Conservation (phyloP, 1,140 invertebrate genomes). For the Polyergus mexicanus region DNA sequence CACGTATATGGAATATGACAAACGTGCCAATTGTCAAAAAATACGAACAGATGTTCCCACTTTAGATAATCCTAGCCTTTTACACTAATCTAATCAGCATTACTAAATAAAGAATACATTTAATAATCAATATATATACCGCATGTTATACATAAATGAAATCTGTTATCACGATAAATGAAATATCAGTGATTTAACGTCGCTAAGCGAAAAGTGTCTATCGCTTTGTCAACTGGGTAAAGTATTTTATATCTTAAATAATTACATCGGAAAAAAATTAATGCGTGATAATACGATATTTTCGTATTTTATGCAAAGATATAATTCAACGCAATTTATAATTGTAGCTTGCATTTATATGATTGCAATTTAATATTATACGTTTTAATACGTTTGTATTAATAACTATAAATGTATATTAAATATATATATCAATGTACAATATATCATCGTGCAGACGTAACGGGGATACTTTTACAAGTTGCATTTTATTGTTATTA, state of each 20-base stretch:
- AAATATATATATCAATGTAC: constrained; percentile 10
- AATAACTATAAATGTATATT: background rate
- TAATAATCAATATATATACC: constrained; percentile 80
- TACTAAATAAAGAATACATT: constrained; percentile 83
- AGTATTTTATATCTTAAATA: constrained; percentile 7
- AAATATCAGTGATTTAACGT: constrained; percentile 29
- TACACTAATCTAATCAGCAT: constrained; percentile 85
- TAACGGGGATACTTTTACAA: background rate
- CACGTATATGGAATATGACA: background rate
- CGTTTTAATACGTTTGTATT: background rate
- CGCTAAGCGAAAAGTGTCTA: background rate
- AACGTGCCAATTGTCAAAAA: constrained; percentile 27
- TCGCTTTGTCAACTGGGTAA: background rate
- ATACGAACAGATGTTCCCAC: constrained; percentile 82
- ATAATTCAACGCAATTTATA: background rate
- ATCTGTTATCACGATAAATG: constrained; percentile 31
- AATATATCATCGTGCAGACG: background rate
- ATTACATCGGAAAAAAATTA: background rate
- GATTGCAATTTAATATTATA: background rate
- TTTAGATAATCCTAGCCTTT: constrained; percentile 84
- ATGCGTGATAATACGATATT: background rate
- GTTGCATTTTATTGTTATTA: constrained; percentile 4
- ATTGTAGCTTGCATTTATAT: background rate
- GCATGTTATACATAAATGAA: constrained; percentile 75
- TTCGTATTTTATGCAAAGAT: background rate